A percentile compares a stretch with the other conserved stretches of the same genome.
These are phyloP conservation scores for Muscicapa striata DNA, from an alignment of 2,797 vertebrate genomes.

Conservation along the genomic window DNA sequence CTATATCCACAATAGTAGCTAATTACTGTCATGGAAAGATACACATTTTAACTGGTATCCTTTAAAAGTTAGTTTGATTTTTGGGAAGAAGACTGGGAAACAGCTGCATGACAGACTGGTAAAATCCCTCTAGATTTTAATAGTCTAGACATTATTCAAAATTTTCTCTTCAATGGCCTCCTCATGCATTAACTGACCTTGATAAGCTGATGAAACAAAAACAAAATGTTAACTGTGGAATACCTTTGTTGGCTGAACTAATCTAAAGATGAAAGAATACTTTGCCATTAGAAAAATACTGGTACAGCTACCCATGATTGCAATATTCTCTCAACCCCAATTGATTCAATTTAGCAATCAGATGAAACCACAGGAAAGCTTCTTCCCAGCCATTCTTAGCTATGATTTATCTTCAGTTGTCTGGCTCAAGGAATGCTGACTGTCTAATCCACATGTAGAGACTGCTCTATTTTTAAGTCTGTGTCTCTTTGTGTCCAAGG, in stretches of 20 bases:
- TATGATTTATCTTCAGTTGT: conserved; percentile 59
- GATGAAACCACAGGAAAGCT: neutral
- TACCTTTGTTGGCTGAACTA: neutral
- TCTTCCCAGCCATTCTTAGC: conserved; percentile 1
- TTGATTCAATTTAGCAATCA: conserved; percentile 45
- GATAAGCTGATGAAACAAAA: neutral
- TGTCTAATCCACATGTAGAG: conserved; percentile 53
- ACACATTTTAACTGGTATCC: neutral
- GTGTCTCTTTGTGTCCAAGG: conserved; percentile 78
- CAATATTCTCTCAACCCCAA: neutral
- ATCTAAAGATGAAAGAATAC: neutral
- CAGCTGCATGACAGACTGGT: neutral
- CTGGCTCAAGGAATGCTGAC: conserved; percentile 46
- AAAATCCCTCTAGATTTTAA: neutral
- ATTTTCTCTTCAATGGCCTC: neutral
- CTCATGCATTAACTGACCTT: neutral
- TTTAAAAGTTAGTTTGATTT: neutral
- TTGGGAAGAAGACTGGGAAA: neutral
- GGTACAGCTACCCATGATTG: neutral
- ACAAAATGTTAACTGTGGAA: neutral
- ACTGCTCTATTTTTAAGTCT: conserved; percentile 74
- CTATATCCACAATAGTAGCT: neutral
- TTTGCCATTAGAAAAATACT: neutral
- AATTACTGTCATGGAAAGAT: neutral
- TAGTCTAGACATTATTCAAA: neutral